A percentile compares a stretch with the other conserved stretches of the same genome.
Conservation (phyloP, 2,797 vertebrate species). For the Fistularia commersonii region DNA sequence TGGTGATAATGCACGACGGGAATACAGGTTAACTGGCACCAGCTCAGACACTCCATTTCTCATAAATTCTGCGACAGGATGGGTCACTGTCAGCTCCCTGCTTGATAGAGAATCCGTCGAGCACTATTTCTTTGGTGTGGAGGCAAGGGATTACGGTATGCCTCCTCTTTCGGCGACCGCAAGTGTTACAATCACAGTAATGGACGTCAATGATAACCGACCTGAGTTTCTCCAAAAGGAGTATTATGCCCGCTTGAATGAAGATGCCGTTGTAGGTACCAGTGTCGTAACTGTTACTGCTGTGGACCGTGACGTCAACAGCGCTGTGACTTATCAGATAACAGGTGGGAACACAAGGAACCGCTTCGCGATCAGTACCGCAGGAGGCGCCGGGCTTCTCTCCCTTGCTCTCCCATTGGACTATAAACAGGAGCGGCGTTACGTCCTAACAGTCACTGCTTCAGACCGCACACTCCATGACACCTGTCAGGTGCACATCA, state of each 20-base stretch:
- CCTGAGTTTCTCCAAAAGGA: slow-evolving; percentile 95
- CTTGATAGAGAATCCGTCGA: slow-evolving; percentile 93
- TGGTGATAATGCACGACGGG: slow-evolving; percentile 88
- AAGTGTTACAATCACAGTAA: slow-evolving; percentile 92
- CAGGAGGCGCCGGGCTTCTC: slow-evolving; percentile 86
- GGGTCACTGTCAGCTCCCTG: slow-evolving; percentile 90
- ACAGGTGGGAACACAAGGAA: slow-evolving; percentile 96
- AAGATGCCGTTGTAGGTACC: slow-evolving; percentile 90
- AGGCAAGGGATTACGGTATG: slow-evolving; percentile 90
- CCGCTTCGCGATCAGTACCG: slow-evolving; percentile 95
- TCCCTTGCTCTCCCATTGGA: slow-evolving; percentile 91
- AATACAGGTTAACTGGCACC: slow-evolving; percentile 88
- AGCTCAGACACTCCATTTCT: slow-evolving; percentile 87
- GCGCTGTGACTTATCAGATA: slow-evolving; percentile 95
- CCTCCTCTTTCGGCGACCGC: slow-evolving; percentile 90
- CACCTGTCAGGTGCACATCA: slow-evolving; percentile 93
- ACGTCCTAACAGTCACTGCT: slow-evolving; percentile 92
- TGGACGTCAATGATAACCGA: slow-evolving; percentile 97
- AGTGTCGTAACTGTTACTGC: slow-evolving; percentile 92
- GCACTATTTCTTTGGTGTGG: slow-evolving; percentile 94
- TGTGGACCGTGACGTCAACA: slow-evolving; percentile 93
- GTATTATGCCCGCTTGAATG: slow-evolving; percentile 91
- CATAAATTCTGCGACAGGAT: slow-evolving; percentile 94
- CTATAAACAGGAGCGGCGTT: slow-evolving; percentile 97
- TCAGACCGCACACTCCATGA: slow-evolving; percentile 95